Base-by-base conservation (phyloP, 2,797 vertebrate species). In the Paedocypris micromegethes region DNA sequence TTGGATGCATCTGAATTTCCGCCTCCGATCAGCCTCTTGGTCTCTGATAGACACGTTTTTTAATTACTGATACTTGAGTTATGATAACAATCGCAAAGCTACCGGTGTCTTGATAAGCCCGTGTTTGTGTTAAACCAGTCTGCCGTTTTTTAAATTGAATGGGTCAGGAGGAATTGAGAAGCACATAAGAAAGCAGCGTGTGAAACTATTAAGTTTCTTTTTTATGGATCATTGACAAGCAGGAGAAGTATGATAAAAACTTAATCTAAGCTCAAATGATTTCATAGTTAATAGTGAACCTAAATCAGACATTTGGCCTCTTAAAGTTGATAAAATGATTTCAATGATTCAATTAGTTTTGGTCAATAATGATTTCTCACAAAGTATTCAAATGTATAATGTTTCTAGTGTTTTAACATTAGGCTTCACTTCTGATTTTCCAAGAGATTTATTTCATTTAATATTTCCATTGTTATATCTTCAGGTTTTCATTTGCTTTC, bases 1-100 rank as follows among this genome's bases (percentile, higher is more conserved):
- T 58, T 62, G 54, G 66, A 65, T 74, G 65, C 37, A 43, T 77
- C 56, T 73, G 46, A 66, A 73, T 75, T 70, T 69, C 71, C 62
- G 60, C 47, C 74, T 56, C 66, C 59, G 64, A 70, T 72, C 66
- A 59, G 54, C 50, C 58, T 54, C 49, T 8, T 47, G 70, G 66
- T 72, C 57, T 53, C 47, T 46, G 66, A 69, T 70, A 62, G 62
- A n/a, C 41, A 3, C n/a, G n/a, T 48, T 23, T 23, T 23, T 23
- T 38, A 52, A 70, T 67, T 77, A 64, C 57, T 65, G 64, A 68
- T 45, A 64, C 41, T 3, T 8, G 6, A 3, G 9, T 44, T 72
- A 61, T 57, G 68, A 70, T 57, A 70, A 70, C 60, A 64, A 47
- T 60, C 63, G 53, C 23, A 23, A 57, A 40, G 46, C 23, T 50